These are phyloP conservation scores for Sericinus montela DNA, from an alignment of 2,888 invertebrate genomes.

Conservation along the genomic window DNA sequence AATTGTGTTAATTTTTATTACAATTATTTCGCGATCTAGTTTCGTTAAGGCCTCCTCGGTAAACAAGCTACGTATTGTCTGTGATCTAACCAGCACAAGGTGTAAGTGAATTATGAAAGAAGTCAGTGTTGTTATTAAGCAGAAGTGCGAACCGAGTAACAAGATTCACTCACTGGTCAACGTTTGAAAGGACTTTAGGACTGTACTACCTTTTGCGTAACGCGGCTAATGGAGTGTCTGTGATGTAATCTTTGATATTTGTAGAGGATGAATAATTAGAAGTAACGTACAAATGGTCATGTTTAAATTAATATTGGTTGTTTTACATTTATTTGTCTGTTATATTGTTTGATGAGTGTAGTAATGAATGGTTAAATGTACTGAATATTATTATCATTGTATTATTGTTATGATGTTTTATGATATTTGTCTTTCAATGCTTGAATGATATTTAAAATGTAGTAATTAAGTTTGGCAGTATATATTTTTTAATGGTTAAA, in stretches of 20 bases:
- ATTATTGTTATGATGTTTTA: too few relatives aligned
- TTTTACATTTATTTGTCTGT: not conserved
- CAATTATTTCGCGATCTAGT: not conserved
- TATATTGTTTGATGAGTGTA: not conserved
- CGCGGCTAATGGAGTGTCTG: not conserved
- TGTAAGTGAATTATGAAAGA: slow-evolving; percentile 3
- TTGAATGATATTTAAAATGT: too few relatives aligned
- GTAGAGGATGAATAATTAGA: not conserved
- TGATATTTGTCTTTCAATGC: too few relatives aligned
- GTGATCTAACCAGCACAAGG: slow-evolving; percentile 4
- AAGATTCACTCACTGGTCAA: not conserved
- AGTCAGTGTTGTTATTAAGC: not conserved
- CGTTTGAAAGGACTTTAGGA: slow-evolving; percentile 10
- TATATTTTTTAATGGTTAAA: too few relatives aligned
- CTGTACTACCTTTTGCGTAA: slow-evolving; percentile 4
- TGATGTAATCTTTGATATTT: slow-evolving; percentile 12
- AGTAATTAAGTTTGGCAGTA: too few relatives aligned
- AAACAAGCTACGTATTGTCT: not conserved
- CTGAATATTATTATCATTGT: too few relatives aligned
- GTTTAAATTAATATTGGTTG: not conserved
- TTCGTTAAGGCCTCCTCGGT: not conserved
- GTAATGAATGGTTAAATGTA: too few relatives aligned
- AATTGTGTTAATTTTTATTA: too few relatives aligned
- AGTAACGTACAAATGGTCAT: not conserved
- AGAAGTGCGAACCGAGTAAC: not conserved